Base-by-base conservation (phyloP, 2,797 vertebrate species). In the Rhinatrema bivittatum region DNA sequence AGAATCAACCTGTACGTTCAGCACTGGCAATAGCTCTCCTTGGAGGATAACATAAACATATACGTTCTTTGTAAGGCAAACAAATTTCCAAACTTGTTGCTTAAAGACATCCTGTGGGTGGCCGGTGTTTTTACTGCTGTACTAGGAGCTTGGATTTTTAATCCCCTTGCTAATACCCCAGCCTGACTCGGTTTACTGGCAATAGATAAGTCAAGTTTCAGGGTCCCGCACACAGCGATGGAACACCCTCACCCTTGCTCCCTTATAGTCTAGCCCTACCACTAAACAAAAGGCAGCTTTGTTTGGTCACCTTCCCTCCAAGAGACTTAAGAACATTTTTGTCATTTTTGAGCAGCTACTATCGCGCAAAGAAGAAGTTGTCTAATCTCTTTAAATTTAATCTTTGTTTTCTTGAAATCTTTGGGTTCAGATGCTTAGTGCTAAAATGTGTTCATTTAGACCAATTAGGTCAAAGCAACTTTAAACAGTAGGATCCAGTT, bases 261-360 rank as follows among this genome's bases (percentile, higher is more conserved):
- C 67, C 56, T 52, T 46, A 56, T 58, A 16, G 60, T 74, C 62
- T 37, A 70, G 70, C 71, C 51, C 71, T 50, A 31, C 27, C 5
- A 35, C 36, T 36, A 53, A 79, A 98, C 94, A 97, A 97, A 94
- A 87, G 90, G 53, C 60, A 20, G 74, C 74, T 85, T n/a, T 94
- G 89, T 95, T 84, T 68, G 52, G 68, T 64, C 73, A 73, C 78
- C 71, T 53, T 81, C 79, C 81, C 70, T 84, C 85, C 70, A 81
- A 88, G 76, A 76, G 76, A 91, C 90, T 98, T 97, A 97, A 62
- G 74, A 71, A 86, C 90, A 97, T 98, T 98, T 97, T 98, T 97
- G 89, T 91, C 90, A 97, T 97, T 95, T 97, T 90, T 97, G 84
- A 94, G 86, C 89, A 84, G 93, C 94, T 98, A 94, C 97, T 89